Evolutionary conservation across 2,797 vertebrate genomes (phyloP).

Genomic region (Graptemys geographica): DNA sequence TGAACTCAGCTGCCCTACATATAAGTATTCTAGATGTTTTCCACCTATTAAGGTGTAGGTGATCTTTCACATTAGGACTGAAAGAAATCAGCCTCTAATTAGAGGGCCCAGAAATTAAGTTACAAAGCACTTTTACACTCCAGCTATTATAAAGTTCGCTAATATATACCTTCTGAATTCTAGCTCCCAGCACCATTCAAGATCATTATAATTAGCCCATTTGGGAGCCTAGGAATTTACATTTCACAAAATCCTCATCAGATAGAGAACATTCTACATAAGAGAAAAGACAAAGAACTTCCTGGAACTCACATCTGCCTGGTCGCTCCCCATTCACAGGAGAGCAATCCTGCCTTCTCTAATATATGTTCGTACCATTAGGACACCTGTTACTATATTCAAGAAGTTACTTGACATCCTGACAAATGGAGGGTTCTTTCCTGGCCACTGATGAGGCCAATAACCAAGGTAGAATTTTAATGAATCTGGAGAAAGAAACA

Average conservation of each 20-base stretch:
- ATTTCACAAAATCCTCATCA: neutral
- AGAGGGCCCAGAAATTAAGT: constrained; percentile 63
- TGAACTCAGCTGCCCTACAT: neutral
- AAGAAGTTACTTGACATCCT: rapidly evolving
- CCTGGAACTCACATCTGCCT: neutral
- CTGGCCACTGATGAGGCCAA: neutral
- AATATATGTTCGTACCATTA: neutral
- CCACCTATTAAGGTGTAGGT: neutral
- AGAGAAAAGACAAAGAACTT: neutral
- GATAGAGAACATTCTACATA: neutral
- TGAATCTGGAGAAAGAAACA: neutral
- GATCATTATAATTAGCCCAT: constrained; percentile 49
- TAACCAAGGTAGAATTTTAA: neutral
- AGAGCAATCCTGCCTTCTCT: neutral
- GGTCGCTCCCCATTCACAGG: neutral
- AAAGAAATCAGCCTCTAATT: constrained; percentile 54
- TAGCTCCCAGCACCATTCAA: constrained; percentile 17
- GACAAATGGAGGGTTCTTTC: neutral
- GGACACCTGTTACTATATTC: neutral
- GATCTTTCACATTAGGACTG: constrained; percentile 34
- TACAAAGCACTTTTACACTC: constrained; percentile 42
- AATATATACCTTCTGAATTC: constrained; percentile 39
- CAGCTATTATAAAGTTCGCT: constrained; percentile 32
- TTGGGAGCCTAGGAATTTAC: constrained; percentile 12
- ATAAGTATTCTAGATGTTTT: neutral